Conservation (phyloP, 2,797 vertebrate species). For the Melanotaenia boesemani region DNA sequence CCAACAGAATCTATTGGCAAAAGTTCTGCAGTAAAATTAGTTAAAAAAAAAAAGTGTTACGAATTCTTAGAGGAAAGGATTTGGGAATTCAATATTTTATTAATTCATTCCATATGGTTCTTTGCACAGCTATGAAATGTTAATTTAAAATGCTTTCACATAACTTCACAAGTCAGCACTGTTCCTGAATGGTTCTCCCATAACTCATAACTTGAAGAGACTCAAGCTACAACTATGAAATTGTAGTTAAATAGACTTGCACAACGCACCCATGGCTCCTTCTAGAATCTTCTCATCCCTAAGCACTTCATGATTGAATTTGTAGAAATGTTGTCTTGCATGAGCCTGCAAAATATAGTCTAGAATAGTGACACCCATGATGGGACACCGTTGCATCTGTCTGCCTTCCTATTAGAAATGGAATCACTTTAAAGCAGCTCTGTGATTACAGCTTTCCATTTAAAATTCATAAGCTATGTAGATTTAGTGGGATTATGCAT, state of each 20-base stretch:
- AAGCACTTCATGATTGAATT: background rate
- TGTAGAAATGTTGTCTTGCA: background rate
- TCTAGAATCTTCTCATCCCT: background rate
- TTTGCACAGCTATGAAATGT: constrained; percentile 5
- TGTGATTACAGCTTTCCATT: constrained; percentile 68
- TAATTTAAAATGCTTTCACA: constrained; percentile 6
- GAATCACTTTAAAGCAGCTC: constrained; percentile 70
- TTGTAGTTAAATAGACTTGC: background rate
- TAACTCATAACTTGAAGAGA: background rate
- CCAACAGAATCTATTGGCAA: background rate
- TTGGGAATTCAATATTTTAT: constrained; percentile 11
- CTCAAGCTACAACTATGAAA: background rate
- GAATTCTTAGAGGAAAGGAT: no score
- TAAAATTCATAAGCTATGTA: constrained; percentile 77
- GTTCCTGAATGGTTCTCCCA: background rate
- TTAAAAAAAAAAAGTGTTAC: no score
- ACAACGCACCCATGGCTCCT: background rate
- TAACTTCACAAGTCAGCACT: constrained; percentile 6
- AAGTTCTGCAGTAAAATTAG: no score
- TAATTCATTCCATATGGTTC: constrained; percentile 5
- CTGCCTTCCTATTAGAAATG: constrained; percentile 69
- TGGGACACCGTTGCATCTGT: constrained; percentile 50
- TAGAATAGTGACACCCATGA: constrained; percentile 21
- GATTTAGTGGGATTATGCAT: constrained; percentile 78
- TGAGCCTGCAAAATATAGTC: constrained; percentile 45